phyloP scores from a whole-genome alignment of 2,888 invertebrate species.

The Boloria selene region DNA sequence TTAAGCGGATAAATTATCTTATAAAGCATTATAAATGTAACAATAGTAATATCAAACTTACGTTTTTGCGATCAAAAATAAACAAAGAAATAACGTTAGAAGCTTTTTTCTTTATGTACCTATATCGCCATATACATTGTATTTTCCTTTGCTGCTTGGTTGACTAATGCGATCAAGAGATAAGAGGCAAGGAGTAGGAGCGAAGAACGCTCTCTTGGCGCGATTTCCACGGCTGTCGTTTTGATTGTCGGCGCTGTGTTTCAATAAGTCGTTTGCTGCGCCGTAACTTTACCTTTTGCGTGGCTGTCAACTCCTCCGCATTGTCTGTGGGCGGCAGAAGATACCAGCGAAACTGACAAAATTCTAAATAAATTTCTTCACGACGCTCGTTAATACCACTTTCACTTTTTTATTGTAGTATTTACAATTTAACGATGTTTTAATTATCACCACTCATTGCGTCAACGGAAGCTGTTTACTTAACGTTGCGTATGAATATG shows the following conservation, averaged over 20 bases:
- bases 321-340: constrained; percentile 21
- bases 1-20: too few species aligned
- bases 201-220: constrained; percentile 57
- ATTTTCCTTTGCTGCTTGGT: constrained; percentile 76
- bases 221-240: constrained; percentile 55
- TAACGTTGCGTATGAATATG: too few species aligned
- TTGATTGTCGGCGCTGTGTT: constrained; percentile 52
- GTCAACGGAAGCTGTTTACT: too few species aligned
- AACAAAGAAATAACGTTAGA: neutral
- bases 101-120: constrained; percentile 53
- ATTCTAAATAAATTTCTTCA: constrained; percentile 17
- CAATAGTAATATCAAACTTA: too few species aligned
- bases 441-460: too few species aligned
- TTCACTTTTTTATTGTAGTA: neutral
- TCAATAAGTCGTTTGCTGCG: constrained; percentile 53
- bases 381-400: neutral
- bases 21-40: neutral
- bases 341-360: neutral
- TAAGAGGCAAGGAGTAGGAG: constrained; percentile 68
- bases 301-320: constrained; percentile 29
- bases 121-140: constrained; percentile 65
- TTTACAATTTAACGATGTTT: neutral
- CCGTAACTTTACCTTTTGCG: constrained; percentile 47
- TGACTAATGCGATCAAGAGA: constrained; percentile 79
- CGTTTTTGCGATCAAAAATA: neutral